A percentile compares a stretch with the other conserved stretches of the same genome.
Conservation (phyloP, 2,888 invertebrate species). For the Bellardia pandia region DNA sequence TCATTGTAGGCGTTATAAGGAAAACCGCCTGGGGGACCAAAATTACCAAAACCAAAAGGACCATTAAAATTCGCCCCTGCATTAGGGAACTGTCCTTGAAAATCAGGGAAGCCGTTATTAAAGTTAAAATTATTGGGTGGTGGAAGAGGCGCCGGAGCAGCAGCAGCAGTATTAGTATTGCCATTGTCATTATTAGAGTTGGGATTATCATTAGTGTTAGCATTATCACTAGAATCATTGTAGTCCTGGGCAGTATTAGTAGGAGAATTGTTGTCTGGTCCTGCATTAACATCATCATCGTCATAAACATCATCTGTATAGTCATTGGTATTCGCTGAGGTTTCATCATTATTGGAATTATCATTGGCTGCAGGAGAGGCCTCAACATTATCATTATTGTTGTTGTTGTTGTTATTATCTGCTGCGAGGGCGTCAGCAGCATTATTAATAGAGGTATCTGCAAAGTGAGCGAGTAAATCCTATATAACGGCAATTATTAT, state of each 20-base stretch:
- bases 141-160: neutral
- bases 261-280: slow-evolving; percentile 7
- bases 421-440: neutral
- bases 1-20: slow-evolving; percentile 42
- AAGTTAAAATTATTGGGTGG: neutral
- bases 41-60: slow-evolving; percentile 33
- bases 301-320: slow-evolving; percentile 36
- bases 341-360: slow-evolving; percentile 52
- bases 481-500: slow-evolving; percentile 82
- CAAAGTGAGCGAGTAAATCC: slow-evolving; percentile 83
- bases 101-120: neutral
- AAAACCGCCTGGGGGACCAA: slow-evolving; percentile 29
- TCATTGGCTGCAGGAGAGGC: slow-evolving; percentile 24
- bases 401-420: slow-evolving; percentile 18
- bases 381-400: slow-evolving; percentile 10
- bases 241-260: slow-evolving; percentile 36
- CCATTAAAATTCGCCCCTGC: neutral
- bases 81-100: slow-evolving; percentile 4
- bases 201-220: slow-evolving; percentile 48
- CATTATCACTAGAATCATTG: slow-evolving; percentile 68
- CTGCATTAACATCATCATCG: slow-evolving; percentile 22
- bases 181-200: slow-evolving; percentile 30
- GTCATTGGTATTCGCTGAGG: slow-evolving; percentile 62
- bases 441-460: slow-evolving; percentile 80
- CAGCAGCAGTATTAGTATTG: slow-evolving; percentile 1